phyloP scores from a whole-genome alignment of 2,113 vertebrate genomes.

The Ploceus nigricollis region DNA sequence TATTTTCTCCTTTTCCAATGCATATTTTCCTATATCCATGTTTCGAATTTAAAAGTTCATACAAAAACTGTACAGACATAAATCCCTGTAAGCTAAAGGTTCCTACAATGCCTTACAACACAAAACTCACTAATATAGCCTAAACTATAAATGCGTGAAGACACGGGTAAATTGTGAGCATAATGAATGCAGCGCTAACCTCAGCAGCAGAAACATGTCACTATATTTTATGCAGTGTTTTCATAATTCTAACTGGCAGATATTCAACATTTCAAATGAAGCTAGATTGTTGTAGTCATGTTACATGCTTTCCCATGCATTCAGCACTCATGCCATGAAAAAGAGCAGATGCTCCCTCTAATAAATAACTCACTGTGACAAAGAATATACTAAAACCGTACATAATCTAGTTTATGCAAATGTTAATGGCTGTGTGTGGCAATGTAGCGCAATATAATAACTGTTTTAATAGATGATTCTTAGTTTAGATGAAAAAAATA shows the following conservation, averaged over 20 bases:
- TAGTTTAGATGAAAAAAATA: slow-evolving; percentile 27
- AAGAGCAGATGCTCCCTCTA: slow-evolving; percentile 2
- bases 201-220: neutral
- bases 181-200: neutral
- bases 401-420: slow-evolving; percentile 24
- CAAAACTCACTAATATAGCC: neutral
- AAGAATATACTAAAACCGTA: slow-evolving; percentile 20
- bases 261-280: slow-evolving; percentile 42
- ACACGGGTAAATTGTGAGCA: neutral
- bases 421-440: neutral
- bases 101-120: neutral
- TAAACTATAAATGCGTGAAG: neutral
- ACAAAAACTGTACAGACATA: neutral
- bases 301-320: neutral
- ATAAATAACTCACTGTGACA: neutral
- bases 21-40: neutral
- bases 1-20: neutral
- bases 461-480: slow-evolving; percentile 16
- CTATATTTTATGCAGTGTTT: slow-evolving; percentile 2
- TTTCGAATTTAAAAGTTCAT: neutral
- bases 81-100: neutral
- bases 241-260: slow-evolving; percentile 27
- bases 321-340: neutral
- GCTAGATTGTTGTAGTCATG: slow-evolving; percentile 4
- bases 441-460: neutral